Evolutionary conservation across 2,888 invertebrate genomes (phyloP).

Genomic region (Oeneis ivallda): DNA sequence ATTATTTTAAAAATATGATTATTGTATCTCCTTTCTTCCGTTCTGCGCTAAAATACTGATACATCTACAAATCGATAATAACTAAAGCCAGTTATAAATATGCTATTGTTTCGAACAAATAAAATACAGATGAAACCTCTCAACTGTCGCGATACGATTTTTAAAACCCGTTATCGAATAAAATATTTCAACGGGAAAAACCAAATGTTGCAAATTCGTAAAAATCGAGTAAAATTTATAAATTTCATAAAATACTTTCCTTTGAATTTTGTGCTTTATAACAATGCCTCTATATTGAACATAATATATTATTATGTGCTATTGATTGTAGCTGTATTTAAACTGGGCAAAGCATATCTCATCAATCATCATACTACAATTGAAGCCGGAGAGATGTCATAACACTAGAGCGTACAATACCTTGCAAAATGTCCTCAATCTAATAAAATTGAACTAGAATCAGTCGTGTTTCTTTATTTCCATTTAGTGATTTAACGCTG

Average conservation of each 20-base stretch:
- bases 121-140: not conserved
- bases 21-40: not conserved
- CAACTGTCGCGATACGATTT: not conserved
- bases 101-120: not conserved
- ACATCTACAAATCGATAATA: not conserved
- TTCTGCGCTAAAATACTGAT: not conserved
- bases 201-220: conserved; percentile 7
- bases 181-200: conserved; percentile 14
- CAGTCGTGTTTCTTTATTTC: too few species aligned
- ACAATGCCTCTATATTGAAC: conserved; percentile 31
- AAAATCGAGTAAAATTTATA: conserved; percentile 20
- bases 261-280: conserved; percentile 24
- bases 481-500: too few species aligned
- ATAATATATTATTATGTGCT: conserved; percentile 33
- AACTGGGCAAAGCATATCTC: conserved; percentile 42
- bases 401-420: not conserved
- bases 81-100: not conserved
- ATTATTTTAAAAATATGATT: not conserved
- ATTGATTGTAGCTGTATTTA: conserved; percentile 39
- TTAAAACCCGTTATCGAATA: conserved; percentile 8
- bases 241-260: conserved; percentile 18
- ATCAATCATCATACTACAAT: conserved; percentile 34
- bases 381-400: conserved; percentile 19
- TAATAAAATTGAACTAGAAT: too few species aligned
- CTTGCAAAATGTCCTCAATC: too few species aligned